Base-by-base conservation (phyloP, 2,888 invertebrate genomes). In the Pachycephus smyrnensis region DNA sequence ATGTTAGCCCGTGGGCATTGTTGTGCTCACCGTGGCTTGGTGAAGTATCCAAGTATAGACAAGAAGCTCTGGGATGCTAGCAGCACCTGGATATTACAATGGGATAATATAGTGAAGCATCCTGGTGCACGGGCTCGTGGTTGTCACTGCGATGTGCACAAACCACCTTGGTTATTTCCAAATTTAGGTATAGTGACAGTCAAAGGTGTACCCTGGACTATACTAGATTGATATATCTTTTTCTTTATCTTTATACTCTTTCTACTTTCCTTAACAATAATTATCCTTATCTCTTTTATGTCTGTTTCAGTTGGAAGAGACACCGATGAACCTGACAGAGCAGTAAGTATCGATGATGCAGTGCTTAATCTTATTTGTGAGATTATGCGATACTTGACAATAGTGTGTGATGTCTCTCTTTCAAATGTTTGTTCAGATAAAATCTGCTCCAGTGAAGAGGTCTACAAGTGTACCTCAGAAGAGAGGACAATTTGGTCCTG, bases 61-160 rank as follows among this genome's bases (percentile, higher is more conserved):
- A 89, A 90, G 82, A 88, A 89, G 78, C 85, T 92, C 76, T 93
- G 93, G 93, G 92, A 92, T 79, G 89, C 91, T 6, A 92, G 93
- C 84, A 91, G 92, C 83, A 91, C 90, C 77, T 93, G 93, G 93
- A 93, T 93, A 77, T 89, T 92, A 69, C 91, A 92, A 80, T 93
- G 93, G 91, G 93, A 93, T 87, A 92, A 92, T 85, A 92, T 93
- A 81, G 91, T 93, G 69, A 92, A 92, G 79, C 92, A 92, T 86
- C 92, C 92, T 4, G 92, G 92, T 69, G 91, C 92, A 15, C 88
- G 92, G 75, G 89, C 91, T 68, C 89, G 92, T 80, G 92, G 92
- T 74, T 92, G 92, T 82, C 90, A 90, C 78, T 92, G 92, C 82
- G 92, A 92, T 81, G 86, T 92, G 75, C 92, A 92, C 82, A 90